These are phyloP conservation scores for Kryptopterus vitreolus DNA, from an alignment of 2,797 vertebrate species.

Conservation along the genomic window DNA sequence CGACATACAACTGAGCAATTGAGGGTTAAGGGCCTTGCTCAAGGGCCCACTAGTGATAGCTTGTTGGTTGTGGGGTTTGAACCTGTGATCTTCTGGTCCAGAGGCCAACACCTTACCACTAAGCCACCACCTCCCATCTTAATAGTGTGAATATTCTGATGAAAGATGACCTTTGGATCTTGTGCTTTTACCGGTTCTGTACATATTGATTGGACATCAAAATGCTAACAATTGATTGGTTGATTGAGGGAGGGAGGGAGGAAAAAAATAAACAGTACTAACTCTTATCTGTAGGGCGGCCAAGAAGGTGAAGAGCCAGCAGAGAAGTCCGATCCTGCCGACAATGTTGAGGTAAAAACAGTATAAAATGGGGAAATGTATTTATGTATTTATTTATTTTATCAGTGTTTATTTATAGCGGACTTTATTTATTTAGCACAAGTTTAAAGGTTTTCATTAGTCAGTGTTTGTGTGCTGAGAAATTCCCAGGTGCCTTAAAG, in stretches of 20 bases:
- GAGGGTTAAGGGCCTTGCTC: too few relatives aligned
- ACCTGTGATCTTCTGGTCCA: too few relatives aligned
- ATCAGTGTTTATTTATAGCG: constrained; percentile 2
- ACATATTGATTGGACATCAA: neutral
- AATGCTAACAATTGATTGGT: neutral
- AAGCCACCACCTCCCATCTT: too few relatives aligned
- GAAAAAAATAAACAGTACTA: too few relatives aligned
- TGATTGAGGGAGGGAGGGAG: too few relatives aligned
- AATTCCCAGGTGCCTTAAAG: constrained; percentile 3
- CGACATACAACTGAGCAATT: too few relatives aligned
- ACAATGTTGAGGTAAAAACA: constrained; percentile 65
- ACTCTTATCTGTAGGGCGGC: constrained; percentile 20
- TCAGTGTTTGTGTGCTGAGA: neutral
- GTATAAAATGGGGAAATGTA: neutral
- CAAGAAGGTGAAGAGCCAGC: constrained; percentile 50
- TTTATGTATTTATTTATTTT: neutral
- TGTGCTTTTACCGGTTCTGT: neutral
- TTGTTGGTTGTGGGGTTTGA: too few relatives aligned
- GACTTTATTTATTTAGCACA: neutral
- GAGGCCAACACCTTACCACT: too few relatives aligned
- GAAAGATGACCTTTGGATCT: neutral
- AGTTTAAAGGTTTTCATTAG: neutral
- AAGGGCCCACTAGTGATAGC: too few relatives aligned
- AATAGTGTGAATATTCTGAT: neutral
- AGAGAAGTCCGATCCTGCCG: constrained; percentile 47